Base-by-base conservation (phyloP, 1,140 invertebrate species). In the Drosophila oshimai region DNA sequence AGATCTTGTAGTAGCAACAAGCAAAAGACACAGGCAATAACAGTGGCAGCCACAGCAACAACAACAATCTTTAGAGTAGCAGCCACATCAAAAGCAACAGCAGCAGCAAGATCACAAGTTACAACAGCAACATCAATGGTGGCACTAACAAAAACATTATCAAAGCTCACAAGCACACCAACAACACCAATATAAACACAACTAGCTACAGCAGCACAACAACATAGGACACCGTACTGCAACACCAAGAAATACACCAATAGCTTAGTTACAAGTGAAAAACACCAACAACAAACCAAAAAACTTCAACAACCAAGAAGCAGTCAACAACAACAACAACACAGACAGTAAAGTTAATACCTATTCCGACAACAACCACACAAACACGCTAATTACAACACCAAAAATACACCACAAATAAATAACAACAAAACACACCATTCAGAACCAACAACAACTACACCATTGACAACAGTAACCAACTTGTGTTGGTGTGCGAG, bases 21-120 rank as follows among this genome's bases (percentile, higher is more conserved):
- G 44, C 22, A 24, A n/a, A n/a, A 58, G 22, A 26, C 45, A 53
- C 26, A 50, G 9, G 44, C 54, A 31, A 31, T 18, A 41, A 39
- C 53, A 64, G 28, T 28, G 45, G 13, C 15, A 55, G 36, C 20
- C 33, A 20, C 29, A 62, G 51, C 67, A 65, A 46, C 36, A 79
- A 37, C 57, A 74, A 36, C 68, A 64, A 53, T 3, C 67, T 17
- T 4, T 20, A 37, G 36, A 76, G 41, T 34, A 64, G 39, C 39
- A 55, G 55, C 62, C 51, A 76, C 41, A 22, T 71, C 64, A 74
- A 20, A 13, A 33, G 42, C 18, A 55, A 6, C 12, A 28, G n/a
- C 50, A 18, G 17, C 22, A 36, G 34, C 50, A 77, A n/a, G n/a
- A n/a, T n/a, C n/a, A n/a, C n/a, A n/a, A n/a, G n/a, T n/a, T n/a